Percentiles rank a stretch among this genome's conserved stretches.
Conservation (phyloP, 2,797 vertebrate genomes). For the Miopithecus talapoin region DNA sequence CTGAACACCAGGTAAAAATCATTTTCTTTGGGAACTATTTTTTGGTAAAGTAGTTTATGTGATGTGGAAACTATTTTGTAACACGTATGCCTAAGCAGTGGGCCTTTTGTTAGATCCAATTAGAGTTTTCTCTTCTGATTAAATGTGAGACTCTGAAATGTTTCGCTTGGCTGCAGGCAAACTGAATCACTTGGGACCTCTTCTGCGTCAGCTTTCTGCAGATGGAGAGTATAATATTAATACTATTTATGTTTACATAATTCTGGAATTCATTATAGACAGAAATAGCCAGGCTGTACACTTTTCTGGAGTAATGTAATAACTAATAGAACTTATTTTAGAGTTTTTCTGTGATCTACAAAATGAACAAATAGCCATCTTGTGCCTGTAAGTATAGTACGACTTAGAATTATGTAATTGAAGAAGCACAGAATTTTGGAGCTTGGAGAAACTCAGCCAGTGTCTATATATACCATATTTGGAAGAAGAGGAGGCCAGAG, state of each 20-base stretch:
- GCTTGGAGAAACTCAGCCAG: not conserved
- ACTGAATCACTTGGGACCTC: conserved; percentile 72
- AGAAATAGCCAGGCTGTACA: conserved; percentile 40
- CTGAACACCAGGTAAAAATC: conserved; percentile 73
- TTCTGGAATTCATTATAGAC: conserved; percentile 52
- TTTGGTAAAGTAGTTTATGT: conserved; percentile 73
- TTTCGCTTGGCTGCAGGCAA: conserved; percentile 77
- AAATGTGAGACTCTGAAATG: conserved; percentile 71
- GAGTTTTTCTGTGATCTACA: not conserved
- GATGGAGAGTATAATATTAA: conserved; percentile 61
- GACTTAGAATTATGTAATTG: not conserved
- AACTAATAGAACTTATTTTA: conserved; percentile 13
- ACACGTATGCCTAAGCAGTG: conserved; percentile 70
- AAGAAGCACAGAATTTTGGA: conserved; percentile 5
- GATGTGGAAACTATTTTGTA: conserved; percentile 82
- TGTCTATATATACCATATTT: not conserved
- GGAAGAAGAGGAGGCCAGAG: not conserved
- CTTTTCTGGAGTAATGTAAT: not conserved
- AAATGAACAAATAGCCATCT: not conserved
- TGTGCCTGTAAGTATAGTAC: not conserved
- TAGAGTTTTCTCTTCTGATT: conserved; percentile 79
- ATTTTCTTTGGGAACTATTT: conserved; percentile 72
- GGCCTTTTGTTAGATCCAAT: conserved; percentile 80
- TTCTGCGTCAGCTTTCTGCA: conserved; percentile 56
- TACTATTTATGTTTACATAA: conserved; percentile 71